Evolutionary conservation across 2,797 vertebrate genomes (phyloP), one percentile per base, ranked within the genome.

Genomic region (Clarias laeviceps): DNA sequence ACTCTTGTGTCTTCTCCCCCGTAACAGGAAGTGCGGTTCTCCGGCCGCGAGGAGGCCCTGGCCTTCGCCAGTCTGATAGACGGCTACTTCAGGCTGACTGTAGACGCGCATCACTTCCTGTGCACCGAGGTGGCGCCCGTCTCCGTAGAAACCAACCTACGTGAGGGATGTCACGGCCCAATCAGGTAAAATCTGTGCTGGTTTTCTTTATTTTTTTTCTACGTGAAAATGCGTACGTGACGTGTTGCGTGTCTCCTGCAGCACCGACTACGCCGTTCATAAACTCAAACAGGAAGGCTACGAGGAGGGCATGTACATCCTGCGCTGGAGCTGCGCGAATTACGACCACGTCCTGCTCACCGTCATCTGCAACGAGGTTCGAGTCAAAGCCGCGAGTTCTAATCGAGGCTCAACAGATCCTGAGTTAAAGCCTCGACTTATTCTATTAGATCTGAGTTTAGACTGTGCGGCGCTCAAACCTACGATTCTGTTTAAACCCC

Each of bases 21-120:
- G 72, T 80, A 56, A 79, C 87, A 97, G 96, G 96, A 97, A 14
- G 37, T 97, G 83, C 91, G 89, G n/a, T 90, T 97, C 17, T 86
- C 92, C 32, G 94, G 91, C 0, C 94, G 91, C 0, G 94, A 93
- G 0, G 95, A 96, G 85, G 96, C 96, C 0, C 88, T 96, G 85
- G 96, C 96, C 0, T 96, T 97, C 20, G 91, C 95, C 1, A 94
- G 96, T 0, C 87, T 97, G 85, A 72, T 97, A 18, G 96, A 97
- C 0, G 96, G 96, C 5, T 97, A 97, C 89, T 97, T 97, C 90
- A 93, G 96, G 59, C 95, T 97, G 3, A 97, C 96, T 0, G 96
- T 96, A 29, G 96, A 97, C 0, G 96, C 96, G 37, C 96, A 97
- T 78, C 96, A 97, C 86, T 97, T 96, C 88, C 95, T 97, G 84